Evolutionary conservation across 2,797 vertebrate genomes (phyloP), one percentile per base, ranked within the genome.

Genomic region (Crenichthys baileyi): DNA sequence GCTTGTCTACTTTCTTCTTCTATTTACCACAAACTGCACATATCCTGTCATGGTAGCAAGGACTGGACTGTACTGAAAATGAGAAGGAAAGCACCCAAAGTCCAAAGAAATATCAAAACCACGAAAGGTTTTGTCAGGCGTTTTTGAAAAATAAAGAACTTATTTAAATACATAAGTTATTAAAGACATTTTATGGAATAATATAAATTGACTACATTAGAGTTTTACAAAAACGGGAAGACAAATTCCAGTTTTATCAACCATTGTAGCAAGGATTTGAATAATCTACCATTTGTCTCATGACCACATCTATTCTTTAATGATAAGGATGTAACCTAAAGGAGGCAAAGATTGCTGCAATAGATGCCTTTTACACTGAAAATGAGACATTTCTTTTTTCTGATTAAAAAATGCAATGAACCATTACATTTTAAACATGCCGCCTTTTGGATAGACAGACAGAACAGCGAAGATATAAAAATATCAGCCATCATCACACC

Each of bases 281-380:
- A 88, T 91, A 89, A 91, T 91, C 87, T 85, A 84, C 92, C 91
- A 92, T 92, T 92, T 93, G 92, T 89, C 90, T 84, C 56, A 78
- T 76, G 85, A 87, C 87, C 89, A 88, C 85, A 86, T 84, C 72
- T 89, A 55, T 80, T 81, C 84, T 76, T 76, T 88, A 79, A 79
- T 86, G 83, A 80, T 74, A 81, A 74, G 77, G 68, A 81, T 87
- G 70, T 80, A 82, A 83, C 79, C 75, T 78, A 79, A 82, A 74
- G 81, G 75, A 79, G 78, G 68, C 75, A 60, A 72, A 82, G 78
- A 78, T 73, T 77, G 73, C 67, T 81, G 78, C 50, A 75, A 72
- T 12, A 48, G 60, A 79, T 29, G 77, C 2, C 39, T 71, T 18
- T 44, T 39, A 56, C 41, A 29, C 70, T 65, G 36, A 68, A 76